Conservation (phyloP, 2,797 vertebrate genomes). For the Sparus aurata region DNA sequence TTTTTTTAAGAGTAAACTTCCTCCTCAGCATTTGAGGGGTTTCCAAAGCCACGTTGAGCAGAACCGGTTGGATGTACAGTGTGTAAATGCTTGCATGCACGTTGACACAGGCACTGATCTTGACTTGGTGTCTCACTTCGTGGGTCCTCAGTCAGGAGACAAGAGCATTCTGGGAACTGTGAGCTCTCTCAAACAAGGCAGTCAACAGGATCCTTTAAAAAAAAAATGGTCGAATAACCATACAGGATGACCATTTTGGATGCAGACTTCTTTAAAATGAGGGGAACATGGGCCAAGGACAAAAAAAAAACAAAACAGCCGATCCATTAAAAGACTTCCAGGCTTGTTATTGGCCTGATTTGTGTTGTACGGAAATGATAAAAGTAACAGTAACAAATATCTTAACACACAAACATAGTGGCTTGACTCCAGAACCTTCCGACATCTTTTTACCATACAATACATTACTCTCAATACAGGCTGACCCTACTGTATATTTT, state of each 20-base stretch:
- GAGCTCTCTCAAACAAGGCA: constrained; percentile 79
- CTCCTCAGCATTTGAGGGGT: constrained; percentile 46
- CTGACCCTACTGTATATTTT: constrained; percentile 63
- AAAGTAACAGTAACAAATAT: constrained; percentile 69
- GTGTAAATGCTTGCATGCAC: constrained; percentile 82
- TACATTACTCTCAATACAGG: constrained; percentile 74
- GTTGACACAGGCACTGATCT: constrained; percentile 86
- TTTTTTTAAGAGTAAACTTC: constrained; percentile 64
- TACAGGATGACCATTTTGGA: constrained; percentile 46
- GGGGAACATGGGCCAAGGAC: constrained; percentile 46
- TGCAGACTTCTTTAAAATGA: constrained; percentile 47
- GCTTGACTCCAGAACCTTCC: constrained; percentile 79
- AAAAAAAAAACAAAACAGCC: constrained; percentile 37
- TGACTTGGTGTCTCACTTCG: constrained; percentile 73
- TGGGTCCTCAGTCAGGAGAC: constrained; percentile 73
- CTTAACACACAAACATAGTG: constrained; percentile 81
- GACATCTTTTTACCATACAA: constrained; percentile 58
- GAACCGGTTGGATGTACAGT: constrained; percentile 65
- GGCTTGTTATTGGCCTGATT: constrained; percentile 44
- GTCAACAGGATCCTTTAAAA: constrained; percentile 65
- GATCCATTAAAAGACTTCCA: constrained; percentile 49
- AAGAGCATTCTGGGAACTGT: constrained; percentile 77
- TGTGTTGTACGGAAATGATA: constrained; percentile 58
- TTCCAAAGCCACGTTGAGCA: constrained; percentile 67
- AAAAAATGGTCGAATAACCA: constrained; percentile 32